Percentiles rank a stretch among this genome's conserved stretches.
Evolutionary conservation across 2,888 invertebrate species (phyloP).

Genomic region (Xestia sexstrigata): DNA sequence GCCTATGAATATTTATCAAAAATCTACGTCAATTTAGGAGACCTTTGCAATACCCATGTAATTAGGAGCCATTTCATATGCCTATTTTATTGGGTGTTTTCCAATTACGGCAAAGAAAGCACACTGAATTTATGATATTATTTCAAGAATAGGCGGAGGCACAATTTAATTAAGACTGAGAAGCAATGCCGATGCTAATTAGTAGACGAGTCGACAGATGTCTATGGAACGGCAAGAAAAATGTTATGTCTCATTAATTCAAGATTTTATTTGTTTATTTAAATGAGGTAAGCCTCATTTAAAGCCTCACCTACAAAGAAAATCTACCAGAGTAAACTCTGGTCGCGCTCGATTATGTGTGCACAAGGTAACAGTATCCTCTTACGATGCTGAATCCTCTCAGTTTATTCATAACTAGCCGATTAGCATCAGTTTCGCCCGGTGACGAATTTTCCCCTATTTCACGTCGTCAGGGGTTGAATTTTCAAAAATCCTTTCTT

Average conservation of each 20-base stretch:
- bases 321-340: no score
- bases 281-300: no score
- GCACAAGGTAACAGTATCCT: not conserved
- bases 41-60: not conserved
- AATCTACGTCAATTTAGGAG: not conserved
- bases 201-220: conserved; percentile 37
- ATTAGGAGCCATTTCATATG: conserved; percentile 5
- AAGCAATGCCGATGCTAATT: conserved; percentile 46
- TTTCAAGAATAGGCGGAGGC: conserved; percentile 32
- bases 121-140: conserved; percentile 26
- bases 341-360: not conserved
- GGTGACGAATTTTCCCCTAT: no score
- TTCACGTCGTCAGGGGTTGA: no score
- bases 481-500: no score
- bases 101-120: conserved; percentile 35
- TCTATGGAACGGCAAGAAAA: conserved; percentile 26
- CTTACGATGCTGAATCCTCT: not conserved
- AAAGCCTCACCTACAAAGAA: no score
- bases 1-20: conserved; percentile 1
- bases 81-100: conserved; percentile 20
- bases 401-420: no score
- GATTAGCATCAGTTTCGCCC: no score
- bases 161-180: conserved; percentile 50
- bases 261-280: conserved; percentile 2
- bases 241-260: conserved; percentile 16